A percentile compares a stretch with the other conserved stretches of the same genome.
phyloP scores from a whole-genome alignment of 2,797 vertebrate genomes.

The Austrolebias charrua region DNA sequence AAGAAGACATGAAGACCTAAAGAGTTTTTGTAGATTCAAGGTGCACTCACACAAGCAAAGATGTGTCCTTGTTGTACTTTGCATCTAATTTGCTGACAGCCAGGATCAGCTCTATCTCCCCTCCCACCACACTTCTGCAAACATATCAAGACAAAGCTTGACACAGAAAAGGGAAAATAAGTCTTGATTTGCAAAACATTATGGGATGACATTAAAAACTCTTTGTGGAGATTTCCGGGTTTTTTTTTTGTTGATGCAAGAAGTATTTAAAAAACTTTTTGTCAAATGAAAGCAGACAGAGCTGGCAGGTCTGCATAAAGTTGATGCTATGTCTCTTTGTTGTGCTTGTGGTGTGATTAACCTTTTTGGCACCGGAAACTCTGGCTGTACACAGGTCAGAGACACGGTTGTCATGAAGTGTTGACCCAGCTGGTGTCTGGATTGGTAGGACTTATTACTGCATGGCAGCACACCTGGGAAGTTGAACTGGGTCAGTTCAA shows the following conservation, averaged over 20 bases:
- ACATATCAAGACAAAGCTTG: background rate
- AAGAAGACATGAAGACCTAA: too few species aligned
- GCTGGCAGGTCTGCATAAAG: constrained; percentile 26
- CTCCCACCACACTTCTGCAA: too few species aligned
- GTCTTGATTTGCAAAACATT: background rate
- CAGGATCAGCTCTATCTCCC: too few species aligned
- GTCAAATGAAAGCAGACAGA: constrained; percentile 24
- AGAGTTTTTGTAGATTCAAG: too few species aligned
- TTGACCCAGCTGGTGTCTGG: constrained; percentile 67
- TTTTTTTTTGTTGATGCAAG: background rate
- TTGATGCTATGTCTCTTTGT: constrained; percentile 54
- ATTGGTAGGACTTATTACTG: constrained; percentile 64
- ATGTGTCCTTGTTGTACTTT: too few species aligned
- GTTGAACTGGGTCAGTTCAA: constrained; percentile 59
- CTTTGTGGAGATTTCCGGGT: constrained; percentile 10
- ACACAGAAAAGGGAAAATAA: background rate
- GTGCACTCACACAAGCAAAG: too few species aligned
- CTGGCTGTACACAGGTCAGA: constrained; percentile 51
- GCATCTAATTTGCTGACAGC: too few species aligned
- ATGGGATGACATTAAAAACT: constrained; percentile 7
- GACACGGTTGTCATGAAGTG: constrained; percentile 54
- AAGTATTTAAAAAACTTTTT: constrained; percentile 14
- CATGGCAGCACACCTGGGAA: constrained; percentile 51
- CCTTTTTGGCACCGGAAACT: constrained; percentile 62
- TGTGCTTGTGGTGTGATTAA: constrained; percentile 65